Conservation (phyloP, 1,140 invertebrate species). For the Nephila pilipes region DNA sequence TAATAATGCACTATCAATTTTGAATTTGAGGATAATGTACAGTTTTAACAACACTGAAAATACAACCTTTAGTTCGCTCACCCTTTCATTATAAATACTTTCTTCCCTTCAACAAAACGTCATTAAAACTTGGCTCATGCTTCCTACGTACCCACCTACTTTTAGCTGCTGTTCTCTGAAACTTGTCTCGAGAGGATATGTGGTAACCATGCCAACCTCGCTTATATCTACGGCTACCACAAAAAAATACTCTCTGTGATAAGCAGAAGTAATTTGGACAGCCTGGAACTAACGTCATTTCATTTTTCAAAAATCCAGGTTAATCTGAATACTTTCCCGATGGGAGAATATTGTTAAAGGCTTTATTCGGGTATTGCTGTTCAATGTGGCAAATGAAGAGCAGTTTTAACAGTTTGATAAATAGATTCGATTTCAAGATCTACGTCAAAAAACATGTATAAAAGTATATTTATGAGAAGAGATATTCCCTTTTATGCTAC, state of each 20-base stretch:
- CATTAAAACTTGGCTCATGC: slow-evolving; percentile 53
- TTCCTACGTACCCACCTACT: slow-evolving; percentile 11
- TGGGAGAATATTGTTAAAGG: not conserved
- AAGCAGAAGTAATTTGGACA: slow-evolving; percentile 3
- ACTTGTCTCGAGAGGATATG: slow-evolving; percentile 32
- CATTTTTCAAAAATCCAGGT: slow-evolving; percentile 37
- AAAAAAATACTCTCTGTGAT: not conserved
- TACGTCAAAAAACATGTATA: not conserved
- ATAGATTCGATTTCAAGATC: not conserved
- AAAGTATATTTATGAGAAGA: not conserved
- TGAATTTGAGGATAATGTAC: not conserved
- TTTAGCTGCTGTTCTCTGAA: slow-evolving; percentile 28
- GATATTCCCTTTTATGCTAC: not conserved
- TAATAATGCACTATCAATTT: too few species aligned
- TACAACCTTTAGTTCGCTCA: slow-evolving; percentile 54
- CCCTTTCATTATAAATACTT: slow-evolving; percentile 55
- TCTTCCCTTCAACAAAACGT: slow-evolving; percentile 36
- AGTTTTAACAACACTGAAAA: not conserved
- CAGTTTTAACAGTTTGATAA: not conserved
- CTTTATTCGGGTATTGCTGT: not conserved
- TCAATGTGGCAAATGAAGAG: not conserved
- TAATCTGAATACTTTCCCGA: slow-evolving; percentile 13
- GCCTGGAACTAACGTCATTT: not conserved
- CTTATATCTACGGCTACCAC: not conserved
- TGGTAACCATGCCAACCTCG: slow-evolving; percentile 31